Conservation (phyloP, 2,888 invertebrate genomes). For the Chrysina gloriosa region DNA sequence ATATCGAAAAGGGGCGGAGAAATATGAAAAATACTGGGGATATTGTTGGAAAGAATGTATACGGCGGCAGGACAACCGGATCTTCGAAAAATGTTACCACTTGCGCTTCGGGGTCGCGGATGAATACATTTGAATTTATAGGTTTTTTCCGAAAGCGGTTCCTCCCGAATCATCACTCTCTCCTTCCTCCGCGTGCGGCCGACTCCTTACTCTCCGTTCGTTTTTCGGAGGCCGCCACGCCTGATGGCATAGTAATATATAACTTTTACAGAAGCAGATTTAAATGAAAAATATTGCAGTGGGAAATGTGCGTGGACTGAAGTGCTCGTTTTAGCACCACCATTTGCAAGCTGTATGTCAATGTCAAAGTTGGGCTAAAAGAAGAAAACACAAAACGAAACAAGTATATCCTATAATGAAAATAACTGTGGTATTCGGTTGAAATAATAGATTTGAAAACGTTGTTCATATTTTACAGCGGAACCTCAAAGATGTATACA, state of each 20-base stretch:
- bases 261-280: conserved; percentile 38
- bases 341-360: conserved; percentile 28
- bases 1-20: conserved; percentile 50
- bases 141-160: conserved; percentile 45
- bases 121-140: conserved; percentile 54
- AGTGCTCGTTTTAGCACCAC: conserved; percentile 25
- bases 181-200: background rate
- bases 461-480: too few relatives aligned
- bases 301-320: conserved; percentile 17
- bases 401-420: background rate
- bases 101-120: conserved; percentile 49
- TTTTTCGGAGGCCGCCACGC: conserved; percentile 19
- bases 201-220: background rate
- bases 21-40: conserved; percentile 54
- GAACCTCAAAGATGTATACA: too few relatives aligned
- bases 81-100: conserved; percentile 49
- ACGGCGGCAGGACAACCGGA: conserved; percentile 46
- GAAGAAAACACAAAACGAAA: conserved; percentile 15
- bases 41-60: conserved; percentile 52
- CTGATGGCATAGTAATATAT: conserved; percentile 41
- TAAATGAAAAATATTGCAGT: conserved; percentile 37
- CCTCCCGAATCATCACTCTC: conserved; percentile 44
- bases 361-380: conserved; percentile 5
- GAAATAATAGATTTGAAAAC: background rate
- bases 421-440: background rate